Conservation (phyloP, 2,113 vertebrate genomes). For the Damaliscus lunatus region DNA sequence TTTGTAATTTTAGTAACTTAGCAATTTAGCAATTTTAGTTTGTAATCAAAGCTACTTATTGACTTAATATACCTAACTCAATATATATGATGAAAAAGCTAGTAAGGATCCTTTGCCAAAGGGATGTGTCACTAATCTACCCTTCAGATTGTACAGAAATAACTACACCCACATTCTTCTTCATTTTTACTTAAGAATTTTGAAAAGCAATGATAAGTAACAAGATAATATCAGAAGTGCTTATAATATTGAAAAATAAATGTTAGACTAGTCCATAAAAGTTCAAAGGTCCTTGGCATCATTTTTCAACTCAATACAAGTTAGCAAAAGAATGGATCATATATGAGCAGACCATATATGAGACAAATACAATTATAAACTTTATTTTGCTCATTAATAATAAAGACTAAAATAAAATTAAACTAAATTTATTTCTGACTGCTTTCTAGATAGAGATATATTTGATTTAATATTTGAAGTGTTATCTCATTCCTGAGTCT, state of each 20-base stretch:
- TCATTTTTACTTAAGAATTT: not conserved
- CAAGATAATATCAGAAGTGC: not conserved
- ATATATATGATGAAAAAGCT: not conserved
- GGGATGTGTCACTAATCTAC: not conserved
- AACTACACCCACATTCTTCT: not conserved
- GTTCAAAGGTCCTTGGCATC: not conserved
- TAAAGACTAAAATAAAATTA: not conserved
- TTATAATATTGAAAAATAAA: not conserved
- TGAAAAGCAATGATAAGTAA: not conserved
- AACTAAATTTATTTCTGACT: not conserved
- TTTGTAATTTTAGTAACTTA: not conserved
- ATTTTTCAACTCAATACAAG: not conserved
- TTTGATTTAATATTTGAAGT: not conserved
- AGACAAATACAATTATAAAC: not conserved
- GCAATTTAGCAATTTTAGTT: too few species aligned
- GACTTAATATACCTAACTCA: not conserved
- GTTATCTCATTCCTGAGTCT: not conserved
- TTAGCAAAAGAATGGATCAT: not conserved
- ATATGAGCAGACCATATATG: not conserved
- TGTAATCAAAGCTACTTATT: not conserved
- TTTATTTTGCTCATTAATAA: not conserved
- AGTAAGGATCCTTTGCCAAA: not conserved
- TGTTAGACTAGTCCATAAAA: not conserved
- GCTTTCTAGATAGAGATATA: not conserved
- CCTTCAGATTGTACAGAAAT: not conserved